A percentile compares a stretch with the other conserved stretches of the same genome.
Evolutionary conservation across 1,140 invertebrate genomes (phyloP).

Genomic region (Scaptomyza pallida): DNA sequence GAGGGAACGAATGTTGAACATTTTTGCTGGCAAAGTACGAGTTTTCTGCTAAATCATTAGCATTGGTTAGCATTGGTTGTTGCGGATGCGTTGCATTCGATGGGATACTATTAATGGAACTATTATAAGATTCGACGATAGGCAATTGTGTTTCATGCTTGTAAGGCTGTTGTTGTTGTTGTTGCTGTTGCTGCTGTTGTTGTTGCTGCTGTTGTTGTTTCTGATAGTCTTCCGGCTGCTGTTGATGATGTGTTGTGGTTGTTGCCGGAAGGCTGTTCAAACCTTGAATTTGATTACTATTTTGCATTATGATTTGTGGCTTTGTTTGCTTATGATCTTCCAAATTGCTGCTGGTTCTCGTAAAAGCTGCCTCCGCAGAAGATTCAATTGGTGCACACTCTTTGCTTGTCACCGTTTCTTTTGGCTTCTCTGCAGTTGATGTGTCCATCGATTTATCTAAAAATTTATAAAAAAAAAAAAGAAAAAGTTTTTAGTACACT

Average conservation of each 20-base stretch:
- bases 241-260: slow-evolving; percentile 35
- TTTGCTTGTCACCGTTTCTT: slow-evolving; percentile 31
- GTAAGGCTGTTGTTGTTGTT: slow-evolving; percentile 44
- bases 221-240: slow-evolving; percentile 16
- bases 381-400: slow-evolving; percentile 17
- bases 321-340: slow-evolving; percentile 51
- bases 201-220: slow-evolving; percentile 50
- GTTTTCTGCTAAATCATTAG: slow-evolving; percentile 51
- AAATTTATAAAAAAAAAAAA: not conserved
- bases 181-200: slow-evolving; percentile 20
- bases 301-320: slow-evolving; percentile 39
- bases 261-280: slow-evolving; percentile 26
- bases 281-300: slow-evolving; percentile 39
- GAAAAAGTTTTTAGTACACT: no score
- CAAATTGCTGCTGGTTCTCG: not conserved
- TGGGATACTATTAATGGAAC: slow-evolving; percentile 53
- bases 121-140: slow-evolving; percentile 53
- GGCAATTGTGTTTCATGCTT: slow-evolving; percentile 62
- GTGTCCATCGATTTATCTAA: slow-evolving; percentile 46
- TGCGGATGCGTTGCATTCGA: slow-evolving; percentile 55
- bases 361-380: slow-evolving; percentile 13
- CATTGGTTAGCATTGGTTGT: slow-evolving; percentile 35
- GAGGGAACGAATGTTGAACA: slow-evolving; percentile 63
- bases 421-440: slow-evolving; percentile 28
- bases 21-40: slow-evolving; percentile 63